Base-by-base conservation (phyloP, 2,888 invertebrate genomes). In the Pandemis cinnamomeana region DNA sequence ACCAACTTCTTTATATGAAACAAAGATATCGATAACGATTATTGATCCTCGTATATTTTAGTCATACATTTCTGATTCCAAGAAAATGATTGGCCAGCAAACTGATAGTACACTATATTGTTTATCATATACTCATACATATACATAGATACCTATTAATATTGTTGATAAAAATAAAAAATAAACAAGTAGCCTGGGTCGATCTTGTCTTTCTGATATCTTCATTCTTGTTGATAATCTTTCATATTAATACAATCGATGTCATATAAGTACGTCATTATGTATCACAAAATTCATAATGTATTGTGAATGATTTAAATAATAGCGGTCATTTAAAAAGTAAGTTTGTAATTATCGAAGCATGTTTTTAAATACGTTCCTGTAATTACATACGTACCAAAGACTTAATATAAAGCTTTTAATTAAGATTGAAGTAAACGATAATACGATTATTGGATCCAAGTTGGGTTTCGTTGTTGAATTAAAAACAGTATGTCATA, bases 141-240 rank as follows among this genome's bases (percentile, higher is more conserved):
- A 36, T 36, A 36, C 4, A 4, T 36, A 20, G 7, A 10, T 55
- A 3, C 55, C 0, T 20, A 55, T 55, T 20, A 20, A 5, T 20
- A 55, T 53, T 11, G 6, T 55, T 11, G 58, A 58, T 58, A 58
- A 11, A 15, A 27, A 44, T 27, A 36, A 48, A 61, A 60, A 61
- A 36, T 60, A 61, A 60, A 61, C 60, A 48, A 58, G 60, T 46
- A 67, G 68, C 60, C 3, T 20, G 27, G 27, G 58, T 58, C 58
- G 58, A 58, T 58, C 11, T 27, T 5, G 5, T 58, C 13, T 55
- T 27, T 58, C 11, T 58, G 10, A 10, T 58, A 58, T 58, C 58
- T 58, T 58, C 10, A 6, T 58, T 27, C 27, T 58, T 58, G 11
- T 11, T 58, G 27, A 58, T 27, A 20, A 55, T 51, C 0, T 15